phyloP scores from a whole-genome alignment of 2,888 invertebrate genomes.

The Limnephilus lunatus region DNA sequence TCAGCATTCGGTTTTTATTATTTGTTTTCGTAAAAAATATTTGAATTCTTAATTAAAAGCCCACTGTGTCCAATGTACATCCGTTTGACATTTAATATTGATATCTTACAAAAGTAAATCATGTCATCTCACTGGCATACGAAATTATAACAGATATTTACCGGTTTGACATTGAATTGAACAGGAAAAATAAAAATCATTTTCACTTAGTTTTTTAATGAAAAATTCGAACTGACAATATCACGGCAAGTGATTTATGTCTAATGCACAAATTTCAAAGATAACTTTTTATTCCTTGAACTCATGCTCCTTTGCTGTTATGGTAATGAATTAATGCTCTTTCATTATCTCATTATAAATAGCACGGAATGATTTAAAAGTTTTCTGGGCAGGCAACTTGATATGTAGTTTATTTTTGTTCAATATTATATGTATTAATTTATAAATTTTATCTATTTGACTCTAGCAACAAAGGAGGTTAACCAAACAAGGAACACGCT shows the following conservation, averaged over 20 bases:
- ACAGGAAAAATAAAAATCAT: neutral
- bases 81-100: neutral
- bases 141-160: neutral
- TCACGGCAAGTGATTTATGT: neutral
- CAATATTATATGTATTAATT: neutral
- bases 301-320: neutral
- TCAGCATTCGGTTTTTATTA: neutral
- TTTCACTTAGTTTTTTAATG: neutral
- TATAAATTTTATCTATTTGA: neutral
- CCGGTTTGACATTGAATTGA: neutral
- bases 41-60: neutral
- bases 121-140: neutral
- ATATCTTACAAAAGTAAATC: neutral
- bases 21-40: neutral
- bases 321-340: neutral
- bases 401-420: neutral
- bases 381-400: neutral
- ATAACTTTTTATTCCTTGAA: neutral
- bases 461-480: neutral
- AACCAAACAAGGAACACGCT: neutral
- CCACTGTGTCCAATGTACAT: neutral
- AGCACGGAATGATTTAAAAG: neutral
- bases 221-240: neutral
- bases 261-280: neutral
- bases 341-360: slow-evolving; percentile 14